Base-by-base conservation (phyloP, 2,113 vertebrate species). In the Pelvicachromis taeniatus region DNA sequence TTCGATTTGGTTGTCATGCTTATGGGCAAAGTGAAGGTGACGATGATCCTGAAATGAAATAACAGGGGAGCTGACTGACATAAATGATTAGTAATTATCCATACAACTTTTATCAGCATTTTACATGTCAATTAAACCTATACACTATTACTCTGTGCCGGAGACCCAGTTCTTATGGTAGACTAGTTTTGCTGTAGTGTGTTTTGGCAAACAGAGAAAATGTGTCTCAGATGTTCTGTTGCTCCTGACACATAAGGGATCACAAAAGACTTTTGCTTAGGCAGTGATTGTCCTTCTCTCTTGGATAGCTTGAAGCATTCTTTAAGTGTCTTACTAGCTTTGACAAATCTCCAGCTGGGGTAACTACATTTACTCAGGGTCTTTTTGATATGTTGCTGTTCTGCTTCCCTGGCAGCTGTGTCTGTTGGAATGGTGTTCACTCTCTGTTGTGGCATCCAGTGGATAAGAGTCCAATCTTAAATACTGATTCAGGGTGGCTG, bases 1-100 rank as follows among this genome's bases (percentile, higher is more conserved):
- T 84, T 91, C 68, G 94, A 89, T 83, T 93, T 95, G 88, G 93
- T 92, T 50, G 94, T 94, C 95, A 95, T 95, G 61, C 84, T 89
- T 80, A 53, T 13, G 68, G 40, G 68, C 19, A 31, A 52, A 56
- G 52, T 77, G 68, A 85, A 87, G 79, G 75, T 91, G 81, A 77
- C 23, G 80, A 85, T 26, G 21, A 82, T 84, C 85, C 90, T 93
- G 81, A 81, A 94, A 91, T 3, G 26, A 77, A 85, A 88, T 14
- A 55, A 84, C 52, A 87, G 11, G 70, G 13, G 9, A 83, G 38
- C 38, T 65, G 84, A 75, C 48, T 80, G 42, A 23, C 7, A 50
- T 65, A 48, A 3, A 55, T 19, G 19, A 50, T 50, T 26, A 75
- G 42, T 50, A 19, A 50, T 29, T 31, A 50, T 48, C 3, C 12